A percentile compares a stretch with the other conserved stretches of the same genome.
phyloP scores from a whole-genome alignment of 2,888 invertebrate genomes.

The Trisateles emortualis region DNA sequence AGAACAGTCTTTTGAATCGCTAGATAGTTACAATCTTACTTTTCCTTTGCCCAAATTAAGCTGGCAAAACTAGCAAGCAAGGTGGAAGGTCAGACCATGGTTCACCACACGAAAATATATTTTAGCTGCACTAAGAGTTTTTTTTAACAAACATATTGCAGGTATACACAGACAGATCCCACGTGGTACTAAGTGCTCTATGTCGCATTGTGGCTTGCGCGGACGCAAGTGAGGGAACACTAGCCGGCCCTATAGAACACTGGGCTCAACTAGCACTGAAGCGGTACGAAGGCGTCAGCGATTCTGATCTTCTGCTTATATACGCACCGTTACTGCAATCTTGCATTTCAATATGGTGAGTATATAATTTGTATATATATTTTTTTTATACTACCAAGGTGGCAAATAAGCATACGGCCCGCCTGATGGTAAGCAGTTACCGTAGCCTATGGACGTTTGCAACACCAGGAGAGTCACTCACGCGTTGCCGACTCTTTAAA shows the following conservation, averaged over 20 bases:
- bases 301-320: constrained; percentile 89
- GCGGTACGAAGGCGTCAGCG: constrained; percentile 90
- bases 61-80: too few relatives aligned
- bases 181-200: constrained; percentile 88
- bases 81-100: too few relatives aligned
- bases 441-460: too few relatives aligned
- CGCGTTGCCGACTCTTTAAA: too few relatives aligned
- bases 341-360: constrained; percentile 89
- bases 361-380: constrained; percentile 16
- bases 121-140: too few relatives aligned
- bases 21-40: too few relatives aligned
- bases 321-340: constrained; percentile 90
- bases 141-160: constrained; percentile 47
- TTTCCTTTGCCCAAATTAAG: too few relatives aligned
- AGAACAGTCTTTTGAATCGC: too few relatives aligned
- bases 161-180: constrained; percentile 90
- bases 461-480: too few relatives aligned
- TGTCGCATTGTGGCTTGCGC: constrained; percentile 90
- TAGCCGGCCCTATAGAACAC: constrained; percentile 87
- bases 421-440: too few relatives aligned
- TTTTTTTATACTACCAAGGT: not conserved
- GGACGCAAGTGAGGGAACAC: constrained; percentile 77
- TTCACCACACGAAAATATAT: too few relatives aligned
- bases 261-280: constrained; percentile 91
- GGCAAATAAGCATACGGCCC: too few relatives aligned